These are phyloP conservation scores for Brachyistius frenatus DNA, from an alignment of 2,113 vertebrate species.

Conservation along the genomic window DNA sequence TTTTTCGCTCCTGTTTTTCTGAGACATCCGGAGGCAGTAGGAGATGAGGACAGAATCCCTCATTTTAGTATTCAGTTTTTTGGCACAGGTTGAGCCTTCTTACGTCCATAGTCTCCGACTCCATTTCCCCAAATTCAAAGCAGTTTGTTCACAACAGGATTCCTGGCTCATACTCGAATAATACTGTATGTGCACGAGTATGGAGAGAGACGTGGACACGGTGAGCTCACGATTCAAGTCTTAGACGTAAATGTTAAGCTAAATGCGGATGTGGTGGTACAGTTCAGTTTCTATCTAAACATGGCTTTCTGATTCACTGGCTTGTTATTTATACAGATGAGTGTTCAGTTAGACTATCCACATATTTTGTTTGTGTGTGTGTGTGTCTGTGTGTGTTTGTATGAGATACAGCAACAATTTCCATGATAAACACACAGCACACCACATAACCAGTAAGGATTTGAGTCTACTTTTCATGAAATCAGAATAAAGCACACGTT, in stretches of 20 bases:
- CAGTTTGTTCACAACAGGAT: slow-evolving; percentile 35
- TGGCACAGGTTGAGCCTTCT: slow-evolving; percentile 74
- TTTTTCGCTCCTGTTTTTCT: not conserved
- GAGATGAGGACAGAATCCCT: slow-evolving; percentile 56
- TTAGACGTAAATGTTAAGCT: slow-evolving; percentile 57
- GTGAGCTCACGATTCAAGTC: slow-evolving; percentile 67
- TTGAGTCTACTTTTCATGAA: slow-evolving; percentile 65
- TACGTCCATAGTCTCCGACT: slow-evolving; percentile 34
- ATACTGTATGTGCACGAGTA: slow-evolving; percentile 40
- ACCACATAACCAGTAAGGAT: slow-evolving; percentile 73
- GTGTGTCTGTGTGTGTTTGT: slow-evolving; percentile 11
- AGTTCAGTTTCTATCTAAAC: slow-evolving; percentile 56
- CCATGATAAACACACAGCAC: slow-evolving; percentile 70
- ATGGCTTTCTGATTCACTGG: slow-evolving; percentile 73
- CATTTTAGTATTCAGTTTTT: slow-evolving; percentile 67
- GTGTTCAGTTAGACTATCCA: slow-evolving; percentile 28
- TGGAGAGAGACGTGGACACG: slow-evolving; percentile 39
- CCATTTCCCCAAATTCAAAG: slow-evolving; percentile 21
- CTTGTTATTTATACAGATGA: slow-evolving; percentile 54
- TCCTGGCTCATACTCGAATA: slow-evolving; percentile 56
- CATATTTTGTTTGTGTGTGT: slow-evolving; percentile 28
- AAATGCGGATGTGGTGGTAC: slow-evolving; percentile 42
- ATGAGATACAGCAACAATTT: slow-evolving; percentile 62
- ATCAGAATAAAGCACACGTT: slow-evolving; percentile 68
- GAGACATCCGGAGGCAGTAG: slow-evolving; percentile 63